A percentile compares a stretch with the other conserved stretches of the same genome.
Conservation (phyloP, 1,140 invertebrate genomes). For the Berghia stephanieae region DNA sequence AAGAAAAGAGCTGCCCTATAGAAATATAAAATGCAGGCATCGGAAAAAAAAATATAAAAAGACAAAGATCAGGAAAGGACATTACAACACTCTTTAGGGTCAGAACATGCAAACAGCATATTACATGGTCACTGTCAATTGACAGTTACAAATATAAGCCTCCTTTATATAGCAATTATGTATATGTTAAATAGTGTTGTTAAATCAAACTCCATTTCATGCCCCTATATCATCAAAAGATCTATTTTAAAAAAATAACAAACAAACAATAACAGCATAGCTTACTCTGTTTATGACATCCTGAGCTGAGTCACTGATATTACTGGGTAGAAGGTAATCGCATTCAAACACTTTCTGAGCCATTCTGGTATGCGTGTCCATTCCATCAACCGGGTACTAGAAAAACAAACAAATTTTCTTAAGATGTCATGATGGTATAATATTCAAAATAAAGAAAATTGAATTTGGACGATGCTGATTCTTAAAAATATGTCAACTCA, state of each 20-base stretch:
- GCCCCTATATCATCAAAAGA: background rate
- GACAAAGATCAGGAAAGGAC: too few species aligned
- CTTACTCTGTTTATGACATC: slow-evolving; percentile 57
- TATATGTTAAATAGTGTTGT: background rate
- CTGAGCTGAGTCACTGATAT: slow-evolving; percentile 51
- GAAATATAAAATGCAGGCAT: too few species aligned
- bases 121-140: background rate
- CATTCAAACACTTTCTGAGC: slow-evolving; percentile 57
- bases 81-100: too few species aligned
- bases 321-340: slow-evolving; percentile 56
- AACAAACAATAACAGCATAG: background rate
- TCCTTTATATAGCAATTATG: background rate
- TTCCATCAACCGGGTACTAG: slow-evolving; percentile 64
- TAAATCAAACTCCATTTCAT: too few species aligned
- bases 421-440: background rate
- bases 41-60: too few species aligned
- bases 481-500: too few species aligned
- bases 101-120: too few species aligned
- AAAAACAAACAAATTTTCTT: slow-evolving; percentile 1
- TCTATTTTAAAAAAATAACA: background rate
- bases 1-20: too few species aligned
- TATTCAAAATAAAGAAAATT: too few species aligned
- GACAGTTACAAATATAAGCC: background rate
- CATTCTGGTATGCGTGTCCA: slow-evolving; percentile 63
- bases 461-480: too few species aligned